Evolutionary conservation across 2,888 invertebrate species (phyloP), one percentile per base, ranked within the genome.

Genomic region (Globia sparganii): DNA sequence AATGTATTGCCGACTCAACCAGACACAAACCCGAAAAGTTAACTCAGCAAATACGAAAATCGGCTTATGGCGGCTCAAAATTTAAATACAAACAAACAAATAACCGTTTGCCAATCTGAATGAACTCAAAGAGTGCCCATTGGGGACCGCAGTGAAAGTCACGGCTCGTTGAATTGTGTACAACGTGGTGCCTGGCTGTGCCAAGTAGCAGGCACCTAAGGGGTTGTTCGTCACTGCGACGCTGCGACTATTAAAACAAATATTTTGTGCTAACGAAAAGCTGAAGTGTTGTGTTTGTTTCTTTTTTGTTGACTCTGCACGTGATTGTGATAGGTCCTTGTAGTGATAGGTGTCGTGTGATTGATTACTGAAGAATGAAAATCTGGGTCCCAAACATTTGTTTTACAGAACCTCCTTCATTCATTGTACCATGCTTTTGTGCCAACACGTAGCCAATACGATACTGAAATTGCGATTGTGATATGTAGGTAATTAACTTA

Each of bases 41-140:
- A 67, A 75, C 66, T 79, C 71, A 59, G 76, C 53, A 81, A 85
- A 87, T 73, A 68, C 73, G 67, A 68, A 80, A 85, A 81, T 84
- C 75, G 70, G 81, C 75, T 88, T 84, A 77, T 78, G 65, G 79
- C 61, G 74, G 68, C 62, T 67, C 72, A 62, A 80, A 80, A 86
- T 83, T 78, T 78, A 78, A 88, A 87, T 76, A 79, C 83, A 83
- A 81, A 81, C 37, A 75, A 78, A 80, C 72, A 81, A 87, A 84
- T 82, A 81, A 80, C 77, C 68, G 66, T 78, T 72, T 40, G 37
- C 65, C 76, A 74, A 70, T 74, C 64, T 80, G 80, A 80, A 81
- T 75, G 77, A 68, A 79, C 75, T 73, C 78, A 67, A 79, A 87
- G 80, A 86, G 82, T 84, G 75, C 72, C 49, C 79, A 72, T 69